Conservation (phyloP, 2,113 vertebrate genomes). For the Dicerorhinus sumatrensis region DNA sequence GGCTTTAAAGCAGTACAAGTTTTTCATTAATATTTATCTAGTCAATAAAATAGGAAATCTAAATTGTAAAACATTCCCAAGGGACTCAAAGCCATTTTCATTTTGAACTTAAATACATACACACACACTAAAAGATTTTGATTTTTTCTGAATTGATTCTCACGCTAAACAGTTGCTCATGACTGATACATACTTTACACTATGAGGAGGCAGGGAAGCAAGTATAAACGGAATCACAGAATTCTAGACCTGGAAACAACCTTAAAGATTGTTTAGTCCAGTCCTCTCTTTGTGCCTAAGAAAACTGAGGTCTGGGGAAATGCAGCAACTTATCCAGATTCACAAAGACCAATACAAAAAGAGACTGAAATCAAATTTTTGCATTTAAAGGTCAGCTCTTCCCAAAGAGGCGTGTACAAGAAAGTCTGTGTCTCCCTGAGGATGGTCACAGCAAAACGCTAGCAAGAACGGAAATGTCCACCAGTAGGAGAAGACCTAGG, state of each 20-base stretch:
- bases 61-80: constrained; percentile 34
- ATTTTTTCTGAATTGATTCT: constrained; percentile 51
- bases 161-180: neutral
- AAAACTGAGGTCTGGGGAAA: neutral
- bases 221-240: neutral
- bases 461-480: neutral
- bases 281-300: neutral
- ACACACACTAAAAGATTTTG: neutral
- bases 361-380: neutral
- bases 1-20: constrained; percentile 30
- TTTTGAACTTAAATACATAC: constrained; percentile 14
- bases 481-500: neutral
- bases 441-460: neutral
- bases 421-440: neutral
- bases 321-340: neutral
- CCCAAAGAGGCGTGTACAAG: neutral
- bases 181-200: neutral
- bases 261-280: neutral
- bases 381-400: constrained; percentile 27
- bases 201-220: neutral
- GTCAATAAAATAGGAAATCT: constrained; percentile 41
- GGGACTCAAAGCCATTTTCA: constrained; percentile 39
- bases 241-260: neutral
- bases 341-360: constrained; percentile 25
- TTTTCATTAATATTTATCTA: constrained; percentile 51